phyloP scores from a whole-genome alignment of 35 echinoderm and acorn worm genomes.

The Anneissia japonica region DNA sequence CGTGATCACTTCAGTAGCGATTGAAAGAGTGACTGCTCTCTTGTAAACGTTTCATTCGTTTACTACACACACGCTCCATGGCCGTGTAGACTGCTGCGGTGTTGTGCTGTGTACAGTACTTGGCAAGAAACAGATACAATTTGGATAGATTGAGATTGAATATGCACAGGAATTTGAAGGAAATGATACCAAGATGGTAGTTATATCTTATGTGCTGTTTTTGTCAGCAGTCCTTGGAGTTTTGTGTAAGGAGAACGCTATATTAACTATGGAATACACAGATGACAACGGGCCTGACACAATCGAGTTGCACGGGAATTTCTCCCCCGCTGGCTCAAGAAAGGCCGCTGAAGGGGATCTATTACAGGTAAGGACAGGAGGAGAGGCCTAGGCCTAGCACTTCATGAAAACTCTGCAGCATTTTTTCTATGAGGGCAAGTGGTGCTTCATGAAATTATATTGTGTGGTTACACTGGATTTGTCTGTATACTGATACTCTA shows the following conservation, averaged over 20 bases:
- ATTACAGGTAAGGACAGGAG: background rate
- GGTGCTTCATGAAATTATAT: no score
- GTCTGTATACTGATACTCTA: no score
- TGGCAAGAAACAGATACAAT: background rate
- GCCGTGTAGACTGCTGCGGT: no score
- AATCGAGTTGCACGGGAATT: background rate
- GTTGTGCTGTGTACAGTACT: background rate
- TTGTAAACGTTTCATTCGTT: background rate
- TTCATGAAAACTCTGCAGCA: no score
- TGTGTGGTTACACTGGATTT: no score
- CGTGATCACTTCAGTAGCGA: no score
- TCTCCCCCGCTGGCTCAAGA: background rate
- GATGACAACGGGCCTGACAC: background rate
- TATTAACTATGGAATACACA: background rate
- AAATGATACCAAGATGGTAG: constrained; percentile 1
- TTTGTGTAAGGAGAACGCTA: background rate
- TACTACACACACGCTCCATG: background rate
- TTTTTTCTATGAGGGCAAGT: no score
- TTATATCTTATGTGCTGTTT: background rate
- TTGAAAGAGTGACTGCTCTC: no score
- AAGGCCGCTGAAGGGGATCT: background rate
- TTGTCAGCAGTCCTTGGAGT: background rate
- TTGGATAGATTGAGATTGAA: background rate
- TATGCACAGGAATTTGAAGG: background rate
- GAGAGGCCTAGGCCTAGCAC: background rate